Evolutionary conservation across 2,888 invertebrate genomes (phyloP).

Genomic region (Conomelus anceps): DNA sequence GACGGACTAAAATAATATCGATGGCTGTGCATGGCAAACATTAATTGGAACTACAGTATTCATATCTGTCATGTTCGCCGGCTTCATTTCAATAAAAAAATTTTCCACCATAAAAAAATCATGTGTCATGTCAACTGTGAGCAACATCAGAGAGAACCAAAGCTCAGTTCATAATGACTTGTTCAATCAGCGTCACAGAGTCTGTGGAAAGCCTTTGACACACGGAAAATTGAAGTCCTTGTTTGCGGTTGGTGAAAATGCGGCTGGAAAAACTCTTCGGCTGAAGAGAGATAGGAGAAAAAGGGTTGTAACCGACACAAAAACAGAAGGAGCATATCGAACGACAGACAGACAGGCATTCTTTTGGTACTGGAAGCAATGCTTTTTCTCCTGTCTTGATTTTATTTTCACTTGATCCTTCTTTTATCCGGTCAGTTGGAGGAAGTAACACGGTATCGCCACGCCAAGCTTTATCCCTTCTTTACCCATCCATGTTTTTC

Average conservation of each 20-base stretch:
- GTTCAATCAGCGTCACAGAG: not conserved
- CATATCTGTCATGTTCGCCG: not conserved
- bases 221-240: not conserved
- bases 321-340: not conserved
- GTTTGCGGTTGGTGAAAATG: not conserved
- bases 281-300: not conserved
- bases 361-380: not conserved
- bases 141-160: not conserved
- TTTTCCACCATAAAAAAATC: not conserved
- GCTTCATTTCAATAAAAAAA: too few relatives aligned
- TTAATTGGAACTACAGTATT: not conserved
- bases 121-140: not conserved
- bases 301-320: not conserved
- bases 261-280: not conserved
- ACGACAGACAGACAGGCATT: not conserved
- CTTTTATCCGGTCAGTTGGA: not conserved
- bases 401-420: not conserved
- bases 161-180: not conserved
- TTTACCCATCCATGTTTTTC: not conserved
- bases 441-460: not conserved
- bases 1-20: not conserved
- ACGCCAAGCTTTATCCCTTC: not conserved
- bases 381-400: not conserved
- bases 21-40: too few relatives aligned
- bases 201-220: not conserved